Percentiles rank a stretch among this genome's conserved stretches.
Evolutionary conservation across 1,140 invertebrate genomes (phyloP).

Genomic region (Teleopsis dalmanni): DNA sequence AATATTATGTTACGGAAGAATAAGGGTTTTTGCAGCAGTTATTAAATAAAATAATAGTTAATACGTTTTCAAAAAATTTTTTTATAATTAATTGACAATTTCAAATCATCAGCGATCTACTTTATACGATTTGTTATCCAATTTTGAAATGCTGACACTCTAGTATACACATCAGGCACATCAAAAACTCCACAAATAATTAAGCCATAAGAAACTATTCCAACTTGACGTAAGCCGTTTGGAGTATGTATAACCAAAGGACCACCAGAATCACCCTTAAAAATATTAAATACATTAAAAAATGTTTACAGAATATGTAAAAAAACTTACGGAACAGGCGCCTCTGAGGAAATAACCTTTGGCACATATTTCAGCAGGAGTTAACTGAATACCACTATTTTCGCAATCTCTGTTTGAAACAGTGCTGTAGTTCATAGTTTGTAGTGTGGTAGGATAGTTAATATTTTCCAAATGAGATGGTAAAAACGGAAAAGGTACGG

Average conservation of each 20-base stretch:
- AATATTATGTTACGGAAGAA: conserved; percentile 1
- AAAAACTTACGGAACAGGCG: conserved; percentile 37
- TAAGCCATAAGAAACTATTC: conserved; percentile 62
- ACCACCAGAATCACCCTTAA: conserved; percentile 66
- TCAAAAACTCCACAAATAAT: conserved; percentile 46
- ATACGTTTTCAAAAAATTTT: too few relatives aligned
- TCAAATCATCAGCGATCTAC: too few relatives aligned
- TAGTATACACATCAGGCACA: conserved; percentile 52
- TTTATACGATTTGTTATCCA: conserved; percentile 41
- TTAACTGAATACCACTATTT: conserved; percentile 27
- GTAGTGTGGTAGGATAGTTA: conserved; percentile 28
- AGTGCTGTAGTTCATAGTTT: conserved; percentile 31
- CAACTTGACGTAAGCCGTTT: conserved; percentile 45
- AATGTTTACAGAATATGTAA: not conserved
- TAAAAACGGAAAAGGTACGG: conserved; percentile 19
- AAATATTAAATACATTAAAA: not conserved
- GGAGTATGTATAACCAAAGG: conserved; percentile 46
- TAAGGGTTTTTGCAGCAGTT: too few relatives aligned
- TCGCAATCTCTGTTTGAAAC: conserved; percentile 30
- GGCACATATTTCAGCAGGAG: conserved; percentile 46
- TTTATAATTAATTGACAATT: too few relatives aligned
- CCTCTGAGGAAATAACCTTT: conserved; percentile 41
- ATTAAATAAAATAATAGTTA: too few relatives aligned
- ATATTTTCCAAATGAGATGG: conserved; percentile 15
- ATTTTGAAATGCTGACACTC: conserved; percentile 43